Evolutionary conservation across 2,797 vertebrate species (phyloP), one percentile per base, ranked within the genome.

Genomic region (Esox masquinongy): DNA sequence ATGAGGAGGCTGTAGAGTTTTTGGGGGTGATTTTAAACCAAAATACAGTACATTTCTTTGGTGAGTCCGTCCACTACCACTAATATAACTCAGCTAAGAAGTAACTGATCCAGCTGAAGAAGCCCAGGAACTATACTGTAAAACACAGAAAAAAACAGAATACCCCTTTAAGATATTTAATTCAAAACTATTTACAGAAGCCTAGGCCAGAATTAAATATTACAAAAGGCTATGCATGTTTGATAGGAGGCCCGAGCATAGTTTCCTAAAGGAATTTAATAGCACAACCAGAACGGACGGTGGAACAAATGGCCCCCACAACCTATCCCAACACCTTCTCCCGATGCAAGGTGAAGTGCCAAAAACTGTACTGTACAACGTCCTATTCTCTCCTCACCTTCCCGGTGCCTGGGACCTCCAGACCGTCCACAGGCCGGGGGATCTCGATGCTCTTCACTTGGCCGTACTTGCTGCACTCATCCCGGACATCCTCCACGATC

Each of bases 391-490:
- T 22, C 53, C 70, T 17, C 19, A 72, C 96, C 96, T 98, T 98
- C 80, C 96, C 96, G 0, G 96, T 97, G 81, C 97, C 97, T 0
- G 96, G 96, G 61, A 97, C 92, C 79, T 98, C 96, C 56, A 97
- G 93, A 14, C 97, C 97, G 0, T 97, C 96, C 12, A 97, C 95
- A 0, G 96, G 97, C 72, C 96, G 93, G 11, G 97, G 97, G 29
- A 98, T 97, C 92, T 98, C 97, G 7, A 97, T 96, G 90, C 96
- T 97, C 86, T 97, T 97, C 67, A 98, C 97, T 11, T 96, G 93
- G 66, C 97, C 96, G 0, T 97, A 97, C 85, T 98, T 98, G 93
- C 96, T 95, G 90, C 97, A 98, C 87, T 97, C 96, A 0, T 97
- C 97, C 1, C 93, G 89, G 73, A 98, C 96, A 0, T 98, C 97